Conservation (phyloP, 2,888 invertebrate genomes). For the Amiota mariae region DNA sequence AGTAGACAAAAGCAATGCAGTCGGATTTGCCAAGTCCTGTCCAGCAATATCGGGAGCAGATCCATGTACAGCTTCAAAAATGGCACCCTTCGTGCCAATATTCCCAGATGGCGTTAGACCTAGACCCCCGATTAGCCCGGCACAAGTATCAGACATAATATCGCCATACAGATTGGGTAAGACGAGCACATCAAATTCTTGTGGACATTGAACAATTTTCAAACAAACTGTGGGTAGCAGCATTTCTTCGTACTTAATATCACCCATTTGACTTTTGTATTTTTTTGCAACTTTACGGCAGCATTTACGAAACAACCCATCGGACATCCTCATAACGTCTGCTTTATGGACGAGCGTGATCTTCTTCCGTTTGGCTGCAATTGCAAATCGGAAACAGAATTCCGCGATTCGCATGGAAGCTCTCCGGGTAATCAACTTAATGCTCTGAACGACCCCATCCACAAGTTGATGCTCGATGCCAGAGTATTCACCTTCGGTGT, state of each 20-base stretch:
- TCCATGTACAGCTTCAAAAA: constrained; percentile 99
- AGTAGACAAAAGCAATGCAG: constrained; percentile 93
- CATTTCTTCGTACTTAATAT: constrained; percentile 94
- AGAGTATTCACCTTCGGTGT: constrained; percentile 99
- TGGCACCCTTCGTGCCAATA: constrained; percentile 95
- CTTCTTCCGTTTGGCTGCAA: constrained; percentile 88
- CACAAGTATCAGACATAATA: constrained; percentile 98
- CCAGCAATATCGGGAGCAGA: constrained; percentile 98
- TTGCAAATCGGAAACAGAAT: constrained; percentile 96
- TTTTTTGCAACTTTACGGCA: constrained; percentile 94
- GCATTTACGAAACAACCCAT: constrained; percentile 95
- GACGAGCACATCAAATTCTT: constrained; percentile 93
- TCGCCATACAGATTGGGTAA: constrained; percentile 99
- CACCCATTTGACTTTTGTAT: constrained; percentile 77
- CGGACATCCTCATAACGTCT: constrained; percentile 99
- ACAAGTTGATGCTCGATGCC: constrained; percentile 99
- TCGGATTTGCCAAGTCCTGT: constrained; percentile 97
- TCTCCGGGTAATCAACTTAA: constrained; percentile 97
- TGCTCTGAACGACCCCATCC: constrained; percentile 98
- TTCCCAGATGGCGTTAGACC: constrained; percentile 98
- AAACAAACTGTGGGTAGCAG: constrained; percentile 98
- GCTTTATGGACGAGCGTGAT: constrained; percentile 99
- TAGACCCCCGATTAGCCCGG: constrained; percentile 96
- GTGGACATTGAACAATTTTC: constrained; percentile 97
- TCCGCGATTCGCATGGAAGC: constrained; percentile 96